Conservation (phyloP, 2,797 vertebrate genomes). For the Oreochromis grahami region DNA sequence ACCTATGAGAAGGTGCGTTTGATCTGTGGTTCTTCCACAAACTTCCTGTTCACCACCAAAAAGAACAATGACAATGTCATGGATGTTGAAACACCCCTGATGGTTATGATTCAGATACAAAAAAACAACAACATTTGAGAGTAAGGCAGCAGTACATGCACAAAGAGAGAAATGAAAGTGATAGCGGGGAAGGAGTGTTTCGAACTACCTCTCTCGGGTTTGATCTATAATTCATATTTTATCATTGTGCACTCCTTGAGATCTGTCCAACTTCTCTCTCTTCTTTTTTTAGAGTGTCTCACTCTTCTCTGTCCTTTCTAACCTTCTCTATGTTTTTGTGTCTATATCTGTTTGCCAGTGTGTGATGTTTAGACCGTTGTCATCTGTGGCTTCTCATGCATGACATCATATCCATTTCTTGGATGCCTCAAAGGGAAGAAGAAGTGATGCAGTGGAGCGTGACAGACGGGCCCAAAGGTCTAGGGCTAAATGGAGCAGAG, state of each 20-base stretch:
- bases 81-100: background rate
- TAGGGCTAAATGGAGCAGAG: constrained; percentile 49
- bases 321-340: constrained; percentile 16
- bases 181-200: background rate
- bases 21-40: constrained; percentile 33
- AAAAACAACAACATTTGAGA: background rate
- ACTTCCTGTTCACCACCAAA: constrained; percentile 1
- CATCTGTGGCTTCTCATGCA: constrained; percentile 53
- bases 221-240: constrained; percentile 63
- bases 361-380: constrained; percentile 35
- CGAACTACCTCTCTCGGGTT: constrained; percentile 22
- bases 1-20: constrained; percentile 11
- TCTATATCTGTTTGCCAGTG: constrained; percentile 15
- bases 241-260: background rate
- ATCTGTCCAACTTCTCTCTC: constrained; percentile 16
- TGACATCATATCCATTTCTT: constrained; percentile 61
- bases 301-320: background rate
- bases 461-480: constrained; percentile 29
- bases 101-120: constrained; percentile 8
- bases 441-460: constrained; percentile 36
- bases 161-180: constrained; percentile 6
- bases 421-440: constrained; percentile 37
- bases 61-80: constrained; percentile 24
- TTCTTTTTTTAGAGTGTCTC: background rate
- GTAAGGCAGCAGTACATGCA: background rate